Percentiles rank a stretch among this genome's conserved stretches.
These are phyloP conservation scores for Henicopernis longicauda DNA, from an alignment of 2,113 vertebrate species.

Conservation along the genomic window DNA sequence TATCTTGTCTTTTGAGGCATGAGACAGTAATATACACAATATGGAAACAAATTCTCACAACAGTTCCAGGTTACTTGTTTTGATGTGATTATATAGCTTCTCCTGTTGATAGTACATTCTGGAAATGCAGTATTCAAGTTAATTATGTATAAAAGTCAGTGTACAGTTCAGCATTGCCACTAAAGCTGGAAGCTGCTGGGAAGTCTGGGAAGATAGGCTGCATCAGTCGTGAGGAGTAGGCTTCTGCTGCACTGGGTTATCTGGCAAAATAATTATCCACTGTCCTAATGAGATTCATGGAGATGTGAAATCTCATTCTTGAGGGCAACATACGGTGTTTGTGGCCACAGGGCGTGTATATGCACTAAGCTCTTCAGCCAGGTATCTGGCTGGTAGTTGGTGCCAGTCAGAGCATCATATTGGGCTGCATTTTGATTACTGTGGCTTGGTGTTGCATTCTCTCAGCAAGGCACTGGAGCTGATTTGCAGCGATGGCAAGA, in stretches of 20 bases:
- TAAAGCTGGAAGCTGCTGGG: background rate
- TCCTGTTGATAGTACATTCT: background rate
- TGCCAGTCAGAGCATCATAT: background rate
- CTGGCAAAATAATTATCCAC: background rate
- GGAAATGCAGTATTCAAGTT: background rate
- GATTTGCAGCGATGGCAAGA: fast-evolving
- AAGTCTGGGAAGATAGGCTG: background rate
- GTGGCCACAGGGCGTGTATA: background rate
- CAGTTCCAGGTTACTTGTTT: background rate
- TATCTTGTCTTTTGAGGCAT: background rate
- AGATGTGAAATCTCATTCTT: background rate
- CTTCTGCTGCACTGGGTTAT: background rate
- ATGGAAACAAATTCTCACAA: background rate
- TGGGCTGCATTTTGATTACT: background rate
- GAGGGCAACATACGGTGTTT: background rate
- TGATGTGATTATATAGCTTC: background rate
- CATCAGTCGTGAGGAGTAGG: background rate
- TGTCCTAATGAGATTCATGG: background rate
- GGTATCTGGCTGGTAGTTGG: background rate
- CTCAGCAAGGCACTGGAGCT: background rate
- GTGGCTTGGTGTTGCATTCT: background rate
- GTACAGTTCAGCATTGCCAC: background rate
- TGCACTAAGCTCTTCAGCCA: background rate
- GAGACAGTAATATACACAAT: background rate
- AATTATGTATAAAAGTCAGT: fast-evolving